Conservation (phyloP, 1,140 invertebrate species). For the Tigriopus japonicus region DNA sequence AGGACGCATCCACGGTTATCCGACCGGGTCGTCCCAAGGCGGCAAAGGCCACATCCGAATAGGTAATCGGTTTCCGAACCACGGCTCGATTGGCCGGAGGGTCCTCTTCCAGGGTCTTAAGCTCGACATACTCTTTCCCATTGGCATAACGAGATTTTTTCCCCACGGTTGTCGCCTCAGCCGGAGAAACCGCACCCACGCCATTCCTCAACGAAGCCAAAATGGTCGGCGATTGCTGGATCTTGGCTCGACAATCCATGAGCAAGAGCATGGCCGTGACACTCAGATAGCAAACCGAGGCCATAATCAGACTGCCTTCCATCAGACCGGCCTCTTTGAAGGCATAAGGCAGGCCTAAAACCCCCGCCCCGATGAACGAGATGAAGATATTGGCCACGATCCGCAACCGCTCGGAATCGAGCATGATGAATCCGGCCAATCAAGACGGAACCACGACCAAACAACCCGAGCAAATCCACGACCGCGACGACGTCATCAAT, state of each 20-base stretch:
- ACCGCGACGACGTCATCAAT: too few relatives aligned
- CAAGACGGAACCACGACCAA: too few relatives aligned
- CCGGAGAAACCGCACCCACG: too few relatives aligned
- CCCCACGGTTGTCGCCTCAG: too few relatives aligned
- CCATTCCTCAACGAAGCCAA: too few relatives aligned
- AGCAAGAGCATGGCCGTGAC: conserved; percentile 29
- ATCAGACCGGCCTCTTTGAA: conserved; percentile 31
- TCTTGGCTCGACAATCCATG: conserved; percentile 24
- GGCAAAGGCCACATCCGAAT: conserved; percentile 3
- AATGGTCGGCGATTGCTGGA: background rate
- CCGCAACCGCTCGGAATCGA: conserved; percentile 19
- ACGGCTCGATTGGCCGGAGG: too few relatives aligned
- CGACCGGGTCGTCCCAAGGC: conserved; percentile 5
- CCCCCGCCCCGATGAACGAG: conserved; percentile 30
- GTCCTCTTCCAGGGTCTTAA: too few relatives aligned
- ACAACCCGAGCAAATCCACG: too few relatives aligned
- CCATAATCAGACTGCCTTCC: conserved; percentile 28
- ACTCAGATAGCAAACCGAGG: conserved; percentile 23
- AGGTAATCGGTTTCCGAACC: background rate
- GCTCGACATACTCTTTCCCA: too few relatives aligned
- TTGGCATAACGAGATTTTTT: too few relatives aligned
- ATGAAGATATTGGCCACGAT: conserved; percentile 31
- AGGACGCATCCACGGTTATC: background rate
- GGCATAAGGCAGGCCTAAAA: conserved; percentile 29
- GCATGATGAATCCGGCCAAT: too few relatives aligned